These are phyloP conservation scores for Austrofundulus limnaeus DNA, from an alignment of 2,113 vertebrate genomes.

Conservation along the genomic window DNA sequence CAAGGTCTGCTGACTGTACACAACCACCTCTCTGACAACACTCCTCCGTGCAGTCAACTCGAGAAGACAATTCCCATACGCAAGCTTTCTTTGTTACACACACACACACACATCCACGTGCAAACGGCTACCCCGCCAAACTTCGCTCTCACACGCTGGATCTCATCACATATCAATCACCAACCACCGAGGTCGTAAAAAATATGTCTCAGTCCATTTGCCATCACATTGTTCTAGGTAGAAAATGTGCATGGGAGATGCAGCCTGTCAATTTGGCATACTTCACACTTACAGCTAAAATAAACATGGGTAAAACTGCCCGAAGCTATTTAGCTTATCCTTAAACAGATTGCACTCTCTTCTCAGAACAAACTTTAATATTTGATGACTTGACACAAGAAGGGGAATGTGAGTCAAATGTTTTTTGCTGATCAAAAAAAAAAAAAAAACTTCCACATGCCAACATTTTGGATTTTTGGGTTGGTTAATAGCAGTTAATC, in stretches of 20 bases:
- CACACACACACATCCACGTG: background rate
- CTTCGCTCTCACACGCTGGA: slow-evolving; percentile 21
- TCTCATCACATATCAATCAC: slow-evolving; percentile 58
- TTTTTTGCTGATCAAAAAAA: slow-evolving; percentile 22
- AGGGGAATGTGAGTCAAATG: slow-evolving; percentile 23
- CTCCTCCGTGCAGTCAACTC: slow-evolving; percentile 49
- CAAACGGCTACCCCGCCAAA: slow-evolving; percentile 2
- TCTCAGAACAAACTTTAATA: slow-evolving; percentile 34
- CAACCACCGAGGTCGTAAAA: slow-evolving; percentile 45
- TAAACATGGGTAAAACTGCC: slow-evolving; percentile 45
- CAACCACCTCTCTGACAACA: slow-evolving; percentile 50
- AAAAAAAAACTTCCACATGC: slow-evolving; percentile 15
- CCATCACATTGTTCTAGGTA: slow-evolving; percentile 45
- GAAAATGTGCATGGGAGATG: slow-evolving; percentile 47
- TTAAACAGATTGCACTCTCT: slow-evolving; percentile 20
- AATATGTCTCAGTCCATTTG: slow-evolving; percentile 61
- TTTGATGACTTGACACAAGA: slow-evolving; percentile 33
- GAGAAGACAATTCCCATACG: slow-evolving; percentile 67
- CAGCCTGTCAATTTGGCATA: slow-evolving; percentile 55
- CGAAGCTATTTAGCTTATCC: slow-evolving; percentile 40
- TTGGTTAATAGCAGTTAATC: too few relatives aligned
- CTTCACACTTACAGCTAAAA: slow-evolving; percentile 48
- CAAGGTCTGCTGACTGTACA: slow-evolving; percentile 76
- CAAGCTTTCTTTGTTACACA: slow-evolving; percentile 37
- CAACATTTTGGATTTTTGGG: too few relatives aligned